phyloP scores from a whole-genome alignment of 37 sponge, comb jelly and placozoan species.

The Aplysina aerophoba region DNA sequence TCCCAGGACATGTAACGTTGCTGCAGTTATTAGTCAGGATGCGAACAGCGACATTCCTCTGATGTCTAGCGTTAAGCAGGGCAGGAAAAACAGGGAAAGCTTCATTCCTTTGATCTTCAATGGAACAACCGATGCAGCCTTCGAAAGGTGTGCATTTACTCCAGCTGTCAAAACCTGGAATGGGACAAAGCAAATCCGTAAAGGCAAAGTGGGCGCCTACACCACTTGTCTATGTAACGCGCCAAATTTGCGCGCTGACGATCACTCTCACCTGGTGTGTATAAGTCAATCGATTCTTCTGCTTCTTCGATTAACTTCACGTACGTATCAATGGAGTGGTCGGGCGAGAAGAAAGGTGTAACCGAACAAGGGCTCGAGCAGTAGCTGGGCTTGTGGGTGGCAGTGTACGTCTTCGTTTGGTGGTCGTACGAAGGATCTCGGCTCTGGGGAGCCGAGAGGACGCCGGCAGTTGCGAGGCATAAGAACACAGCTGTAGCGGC shows the following conservation, averaged over 20 bases:
- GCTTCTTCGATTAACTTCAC: constrained; percentile 75
- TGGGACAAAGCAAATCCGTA: neutral
- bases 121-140: constrained; percentile 69
- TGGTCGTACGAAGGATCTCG: constrained; percentile 73
- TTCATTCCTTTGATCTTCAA: constrained; percentile 63
- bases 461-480: too few relatives aligned
- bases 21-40: constrained; percentile 79
- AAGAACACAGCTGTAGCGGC: too few relatives aligned
- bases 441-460: too few relatives aligned
- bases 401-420: constrained; percentile 69
- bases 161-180: constrained; percentile 89
- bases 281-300: constrained; percentile 63
- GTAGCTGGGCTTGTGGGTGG: constrained; percentile 42
- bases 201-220: too few relatives aligned
- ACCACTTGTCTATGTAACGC: too few relatives aligned
- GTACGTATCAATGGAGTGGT: constrained; percentile 75
- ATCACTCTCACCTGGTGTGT: constrained; percentile 77
- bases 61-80: constrained; percentile 80
- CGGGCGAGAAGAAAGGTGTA: constrained; percentile 93
- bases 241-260: too few relatives aligned
- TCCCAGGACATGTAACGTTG: constrained; percentile 49
- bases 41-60: constrained; percentile 47
- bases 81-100: constrained; percentile 85
- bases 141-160: constrained; percentile 69
- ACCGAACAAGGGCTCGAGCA: constrained; percentile 60